These are phyloP conservation scores for Temnothorax curvispinosus DNA, from an alignment of 1,140 invertebrate genomes.

Conservation along the genomic window DNA sequence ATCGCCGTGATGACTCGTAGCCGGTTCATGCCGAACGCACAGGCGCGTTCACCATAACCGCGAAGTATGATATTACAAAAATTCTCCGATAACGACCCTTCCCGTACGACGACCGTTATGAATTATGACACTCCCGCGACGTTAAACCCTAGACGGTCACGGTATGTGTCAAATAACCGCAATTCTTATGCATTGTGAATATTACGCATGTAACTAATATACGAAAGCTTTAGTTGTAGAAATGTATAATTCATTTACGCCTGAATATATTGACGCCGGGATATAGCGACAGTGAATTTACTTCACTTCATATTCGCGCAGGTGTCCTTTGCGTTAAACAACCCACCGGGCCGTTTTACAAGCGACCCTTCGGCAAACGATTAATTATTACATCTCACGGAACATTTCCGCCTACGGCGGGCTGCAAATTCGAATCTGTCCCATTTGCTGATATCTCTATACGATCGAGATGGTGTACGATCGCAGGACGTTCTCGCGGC, in stretches of 20 bases:
- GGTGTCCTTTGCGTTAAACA: not conserved
- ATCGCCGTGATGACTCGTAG: not conserved
- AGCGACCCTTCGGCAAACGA: not conserved
- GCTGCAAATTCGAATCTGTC: not conserved
- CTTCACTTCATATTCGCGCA: not conserved
- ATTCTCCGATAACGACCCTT: constrained; percentile 34
- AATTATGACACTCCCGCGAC: constrained; percentile 27
- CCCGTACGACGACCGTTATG: constrained; percentile 44
- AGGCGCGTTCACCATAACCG: constrained; percentile 21
- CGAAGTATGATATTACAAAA: constrained; percentile 43
- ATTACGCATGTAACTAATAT: not conserved
- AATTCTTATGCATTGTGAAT: constrained; percentile 24
- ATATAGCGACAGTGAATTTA: not conserved
- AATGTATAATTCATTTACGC: constrained; percentile 44
- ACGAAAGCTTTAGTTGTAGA: not conserved
- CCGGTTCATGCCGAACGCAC: constrained; percentile 12
- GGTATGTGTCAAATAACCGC: not conserved
- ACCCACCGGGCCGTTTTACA: not conserved
- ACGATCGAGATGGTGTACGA: not conserved
- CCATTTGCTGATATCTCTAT: not conserved
- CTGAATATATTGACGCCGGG: not conserved
- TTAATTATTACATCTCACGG: not conserved
- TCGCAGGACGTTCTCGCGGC: not conserved
- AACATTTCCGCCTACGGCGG: not conserved
- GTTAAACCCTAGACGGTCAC: constrained; percentile 5